These are phyloP conservation scores for Sterrhoptilus dennistouni DNA, from an alignment of 2,113 vertebrate genomes.

Conservation along the genomic window DNA sequence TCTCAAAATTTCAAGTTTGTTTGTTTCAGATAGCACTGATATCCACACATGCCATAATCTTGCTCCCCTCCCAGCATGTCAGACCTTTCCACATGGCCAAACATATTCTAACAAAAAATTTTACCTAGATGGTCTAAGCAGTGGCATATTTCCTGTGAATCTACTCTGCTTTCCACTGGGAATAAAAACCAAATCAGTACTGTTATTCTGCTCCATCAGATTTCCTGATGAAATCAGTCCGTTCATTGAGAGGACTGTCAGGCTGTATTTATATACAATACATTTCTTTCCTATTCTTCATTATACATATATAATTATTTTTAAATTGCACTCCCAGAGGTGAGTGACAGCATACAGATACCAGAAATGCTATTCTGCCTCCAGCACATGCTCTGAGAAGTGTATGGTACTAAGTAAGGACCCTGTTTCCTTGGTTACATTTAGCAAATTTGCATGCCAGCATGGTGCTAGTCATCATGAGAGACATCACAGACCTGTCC, in stretches of 20 bases:
- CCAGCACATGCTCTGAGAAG: slow-evolving; percentile 27
- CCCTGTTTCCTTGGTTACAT: slow-evolving; percentile 58
- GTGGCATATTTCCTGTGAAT: not conserved
- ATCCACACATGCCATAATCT: not conserved
- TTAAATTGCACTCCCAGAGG: not conserved
- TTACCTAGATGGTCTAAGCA: not conserved
- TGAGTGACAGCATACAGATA: not conserved
- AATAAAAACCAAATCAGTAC: not conserved
- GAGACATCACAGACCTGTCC: not conserved
- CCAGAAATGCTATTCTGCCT: slow-evolving; percentile 1
- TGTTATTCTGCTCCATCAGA: not conserved
- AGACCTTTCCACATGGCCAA: not conserved
- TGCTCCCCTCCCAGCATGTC: not conserved
- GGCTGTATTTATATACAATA: not conserved
- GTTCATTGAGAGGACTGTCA: not conserved
- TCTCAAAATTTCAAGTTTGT: not conserved
- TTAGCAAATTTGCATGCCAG: slow-evolving; percentile 50
- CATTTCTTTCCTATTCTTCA: not conserved
- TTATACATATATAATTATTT: slow-evolving; percentile 16
- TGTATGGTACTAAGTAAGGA: not conserved
- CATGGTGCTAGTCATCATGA: slow-evolving; percentile 8
- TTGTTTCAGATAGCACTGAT: not conserved
- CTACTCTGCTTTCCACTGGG: not conserved
- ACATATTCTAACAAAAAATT: not conserved
- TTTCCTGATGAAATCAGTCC: not conserved